Base-by-base conservation (phyloP, 2,888 invertebrate genomes). In the Peribatodes rhomboidaria region DNA sequence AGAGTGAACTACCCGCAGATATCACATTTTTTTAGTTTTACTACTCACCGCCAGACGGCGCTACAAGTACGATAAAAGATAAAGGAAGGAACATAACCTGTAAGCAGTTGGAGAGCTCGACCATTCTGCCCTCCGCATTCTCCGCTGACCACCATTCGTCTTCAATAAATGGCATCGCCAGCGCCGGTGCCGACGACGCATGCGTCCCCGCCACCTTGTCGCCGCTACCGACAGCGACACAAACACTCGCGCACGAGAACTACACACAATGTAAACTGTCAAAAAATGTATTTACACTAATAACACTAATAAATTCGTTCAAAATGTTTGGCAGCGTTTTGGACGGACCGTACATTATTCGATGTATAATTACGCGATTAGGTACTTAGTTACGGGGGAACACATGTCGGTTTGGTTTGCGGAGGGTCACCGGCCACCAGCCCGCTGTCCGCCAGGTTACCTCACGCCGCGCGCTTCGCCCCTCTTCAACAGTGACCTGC, bases 101-200 rank as follows among this genome's bases (percentile, higher is more conserved):
- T 84, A 98, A 95, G 94, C 98, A 98, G 89, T 96, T 96, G 79
- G 97, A 96, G 86, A 98, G 95, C 88, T 98, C 98, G 84, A 98
- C 97, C 96, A 98, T 97, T 92, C 97, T 98, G 90, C 97, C 97
- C 94, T 98, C 73, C 68, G 73, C 98, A 94, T 97, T 98, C 94
- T 98, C 98, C 85, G 97, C 97, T 94, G 98, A 97, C 98, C 98
- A 98, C 88, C 98, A 95, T 90, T 98, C 98, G 95, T 98, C 98
- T 95, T 98, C 98, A 94, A 98, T 98, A 95, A 98, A 98, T 94
- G 98, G 98, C 98, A 98, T 98, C 95, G 97, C 96, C 96, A 95
- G 92, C 90, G 94, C 94, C 93, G 94, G 94, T 87, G 91, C 94
- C 89, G 93, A 89, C 93, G 94, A 93, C 90, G 94, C 94, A 93